Base-by-base conservation (phyloP, 2,113 vertebrate genomes). In the Cebidichthys violaceus region DNA sequence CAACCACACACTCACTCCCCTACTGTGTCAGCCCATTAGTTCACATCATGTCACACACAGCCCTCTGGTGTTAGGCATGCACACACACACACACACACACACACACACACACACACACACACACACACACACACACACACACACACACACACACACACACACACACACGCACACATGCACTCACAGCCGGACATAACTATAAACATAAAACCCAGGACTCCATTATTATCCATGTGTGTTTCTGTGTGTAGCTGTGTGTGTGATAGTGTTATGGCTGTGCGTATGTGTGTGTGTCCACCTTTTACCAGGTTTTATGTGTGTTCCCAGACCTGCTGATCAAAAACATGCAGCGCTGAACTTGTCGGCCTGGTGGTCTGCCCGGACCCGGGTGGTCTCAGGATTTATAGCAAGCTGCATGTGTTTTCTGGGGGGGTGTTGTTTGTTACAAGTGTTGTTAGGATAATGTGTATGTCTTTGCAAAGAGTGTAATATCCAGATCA, bases 301-400 rank as follows among this genome's bases (percentile, higher is more conserved):
- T 70, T 86, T 81, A 77, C 77, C 76, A 66, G 64, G 66, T 88
- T 90, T 89, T 89, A 91, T 85, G 83, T 18, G n/a, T 82, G 77
- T 89, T 89, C 77, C 85, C 83, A 91, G 90, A 87, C 79, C 71
- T 60, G 41, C 55, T 91, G 87, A 92, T 92, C 88, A 92, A 90
- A 92, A 90, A 73, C 91, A 90, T 79, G 66, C 87, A 73, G 72
- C 54, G 1, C 39, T 52, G 75, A 70, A 81, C 80, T 54, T 59
- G 57, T 60, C 1, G 62, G 85, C 68, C 69, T 75, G 83, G 77
- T 86, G 86, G 86, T 84, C 83, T 83, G 84, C 45, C 67, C 31
- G 22, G 80, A 68, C 64, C 76, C 33, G 70, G 90, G 90, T 92
- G 90, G 90, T 92, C 90, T 78, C 29, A 70, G 43, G 83, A 72